These are phyloP conservation scores for Gymnosoma rotundatum DNA, from an alignment of 2,888 invertebrate species.

Conservation along the genomic window DNA sequence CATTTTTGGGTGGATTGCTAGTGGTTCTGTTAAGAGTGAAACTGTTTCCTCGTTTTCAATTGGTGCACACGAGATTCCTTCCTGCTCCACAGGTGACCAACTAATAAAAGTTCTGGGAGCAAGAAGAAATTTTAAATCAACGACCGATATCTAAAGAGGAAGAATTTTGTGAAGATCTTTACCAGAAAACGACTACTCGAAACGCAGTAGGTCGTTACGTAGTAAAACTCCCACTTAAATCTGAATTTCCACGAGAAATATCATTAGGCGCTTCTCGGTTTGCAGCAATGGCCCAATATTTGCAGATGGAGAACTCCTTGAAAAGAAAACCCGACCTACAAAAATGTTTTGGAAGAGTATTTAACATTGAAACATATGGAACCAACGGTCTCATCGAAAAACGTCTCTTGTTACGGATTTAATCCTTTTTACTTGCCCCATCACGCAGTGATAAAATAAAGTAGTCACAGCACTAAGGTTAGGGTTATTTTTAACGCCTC, in stretches of 20 bases:
- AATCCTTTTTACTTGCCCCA: neutral
- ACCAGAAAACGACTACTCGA: neutral
- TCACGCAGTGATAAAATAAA: neutral
- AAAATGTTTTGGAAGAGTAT: slow-evolving; percentile 16
- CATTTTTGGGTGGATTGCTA: slow-evolving; percentile 45
- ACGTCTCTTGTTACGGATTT: neutral
- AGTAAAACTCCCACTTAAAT: neutral
- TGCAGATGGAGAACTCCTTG: neutral
- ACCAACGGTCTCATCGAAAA: neutral
- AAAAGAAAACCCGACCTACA: neutral
- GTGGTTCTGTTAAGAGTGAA: slow-evolving; percentile 4
- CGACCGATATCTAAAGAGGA: slow-evolving; percentile 12
- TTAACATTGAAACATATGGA: slow-evolving; percentile 7
- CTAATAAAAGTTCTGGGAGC: slow-evolving; percentile 36
- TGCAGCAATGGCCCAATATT: slow-evolving; percentile 17
- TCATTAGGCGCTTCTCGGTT: neutral
- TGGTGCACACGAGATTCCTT: neutral
- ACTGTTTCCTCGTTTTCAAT: slow-evolving; percentile 18
- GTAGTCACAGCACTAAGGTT: no score
- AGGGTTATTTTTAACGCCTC: no score
- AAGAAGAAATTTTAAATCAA: slow-evolving; percentile 9
- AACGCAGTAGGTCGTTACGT: neutral
- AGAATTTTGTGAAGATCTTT: slow-evolving; percentile 12
- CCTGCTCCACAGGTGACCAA: neutral
- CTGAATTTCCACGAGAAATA: neutral